Percentiles rank a stretch among this genome's conserved stretches.
These are phyloP conservation scores for Camponotus floridanus DNA, from an alignment of 1,140 invertebrate genomes.

Conservation along the genomic window DNA sequence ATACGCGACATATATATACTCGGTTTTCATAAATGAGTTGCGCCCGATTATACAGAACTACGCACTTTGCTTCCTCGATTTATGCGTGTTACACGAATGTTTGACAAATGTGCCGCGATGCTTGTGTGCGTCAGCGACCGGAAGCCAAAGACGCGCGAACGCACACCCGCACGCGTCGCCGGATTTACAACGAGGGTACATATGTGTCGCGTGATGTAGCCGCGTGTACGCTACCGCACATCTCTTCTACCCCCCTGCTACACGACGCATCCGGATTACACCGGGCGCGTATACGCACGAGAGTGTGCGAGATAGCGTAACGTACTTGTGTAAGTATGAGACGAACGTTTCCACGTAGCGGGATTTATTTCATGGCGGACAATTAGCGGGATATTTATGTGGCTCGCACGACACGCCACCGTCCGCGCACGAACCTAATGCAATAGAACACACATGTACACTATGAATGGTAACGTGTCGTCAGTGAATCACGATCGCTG, in stretches of 20 bases:
- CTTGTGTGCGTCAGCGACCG: neutral
- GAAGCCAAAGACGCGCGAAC: constrained; percentile 11
- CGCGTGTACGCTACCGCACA: constrained; percentile 13
- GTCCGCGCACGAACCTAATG: constrained; percentile 7
- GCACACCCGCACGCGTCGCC: neutral
- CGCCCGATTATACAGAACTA: neutral
- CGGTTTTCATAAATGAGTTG: constrained; percentile 22
- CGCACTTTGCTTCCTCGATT: constrained; percentile 12
- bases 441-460: neutral
- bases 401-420: constrained; percentile 58
- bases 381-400: constrained; percentile 78
- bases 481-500: constrained; percentile 6
- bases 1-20: neutral
- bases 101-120: constrained; percentile 24
- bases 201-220: constrained; percentile 15
- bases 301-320: neutral
- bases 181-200: constrained; percentile 34
- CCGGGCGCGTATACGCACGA: neutral
- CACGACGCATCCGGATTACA: constrained; percentile 36
- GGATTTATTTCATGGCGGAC: constrained; percentile 73
- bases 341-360: constrained; percentile 64
- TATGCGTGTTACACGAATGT: constrained; percentile 17
- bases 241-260: neutral
- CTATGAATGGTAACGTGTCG: neutral
- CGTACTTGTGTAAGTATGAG: constrained; percentile 29